Base-by-base conservation (phyloP, 2,797 vertebrate species). In the Graptemys geographica region DNA sequence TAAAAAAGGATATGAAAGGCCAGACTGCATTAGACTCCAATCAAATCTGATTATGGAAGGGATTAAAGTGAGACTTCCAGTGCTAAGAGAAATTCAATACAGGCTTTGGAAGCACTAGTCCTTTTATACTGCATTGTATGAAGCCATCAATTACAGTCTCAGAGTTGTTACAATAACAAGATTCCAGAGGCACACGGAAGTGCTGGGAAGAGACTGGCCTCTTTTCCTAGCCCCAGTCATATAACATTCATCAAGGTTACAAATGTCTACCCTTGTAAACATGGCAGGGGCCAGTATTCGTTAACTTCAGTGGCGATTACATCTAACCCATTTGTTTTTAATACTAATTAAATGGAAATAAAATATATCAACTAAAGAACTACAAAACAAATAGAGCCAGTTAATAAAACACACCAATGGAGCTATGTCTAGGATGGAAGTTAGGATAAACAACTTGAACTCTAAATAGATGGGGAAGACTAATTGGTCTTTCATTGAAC, bases 1-100 rank as follows among this genome's bases (percentile, higher is more conserved):
- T 83, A n/a, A 79, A 88, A 95, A 81, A 33, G 41, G 87, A 65
- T 95, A 94, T 89, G 80, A 92, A 96, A 96, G 83, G 62, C 93
- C 83, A 89, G 84, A 55, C 28, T 83, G 28, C 12, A 51, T 83
- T 95, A 84, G 47, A 78, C 25, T 79, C 28, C 59, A 94, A 91
- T 91, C 1, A 49, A 93, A 88, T 85, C 51, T 65, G 81, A 83
- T 90, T 89, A 51, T 28, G 59, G 49, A 86, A 79, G 9, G 72
- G 44, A 95, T 95, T 94, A 84, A 88, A 55, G 82, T 25, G 28
- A 76, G 69, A 23, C 57, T 93, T 89, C 94, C 88, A 81, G 33
- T 59, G 23, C 52, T 93, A 59, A 44, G 47, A 84, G 85, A 79
- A 51, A 69, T 95, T 82, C 53, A 44, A 31, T 83, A 28, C 56